Base-by-base conservation (phyloP, 2,113 vertebrate genomes). In the Hucho hucho region DNA sequence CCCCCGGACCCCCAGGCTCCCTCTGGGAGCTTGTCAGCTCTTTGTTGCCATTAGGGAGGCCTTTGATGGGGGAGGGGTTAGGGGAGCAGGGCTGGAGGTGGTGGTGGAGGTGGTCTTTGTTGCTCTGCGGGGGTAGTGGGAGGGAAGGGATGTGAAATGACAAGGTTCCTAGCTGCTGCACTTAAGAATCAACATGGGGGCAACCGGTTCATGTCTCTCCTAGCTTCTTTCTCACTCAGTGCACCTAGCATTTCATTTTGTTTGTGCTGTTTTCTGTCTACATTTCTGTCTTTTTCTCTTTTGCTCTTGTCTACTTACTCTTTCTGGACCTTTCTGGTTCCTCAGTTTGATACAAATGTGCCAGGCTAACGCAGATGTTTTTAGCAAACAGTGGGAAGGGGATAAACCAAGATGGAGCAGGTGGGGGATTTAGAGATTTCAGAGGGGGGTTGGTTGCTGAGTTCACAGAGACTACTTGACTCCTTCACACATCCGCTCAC, bases 1-100 rank as follows among this genome's bases (percentile, higher is more conserved):
- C 67, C 81, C 24, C 64, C 3, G 25, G 24, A 29, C 26, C 26
- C 14, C 64, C 6, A 16, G 28, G 25, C 28, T 65, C 37, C 73
- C 81, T 69, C 76, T 78, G 61, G 46, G 61, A 47, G 73, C 58
- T 78, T 80, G 83, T 83, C 78, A 88, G 79, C 70, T 78, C 84
- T 83, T 73, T 80, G 75, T 83, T 85, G 75, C 74, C 73, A 78
- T 75, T 80, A 74, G 73, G 76, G 76, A 75, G 71, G 73, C 74
- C 71, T 86, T 87, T 87, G 85, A 83, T 84, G 72, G 69, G 71
- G 47, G 72, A 47, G 32, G 22, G 59, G 59, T 63, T 16, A n/a
- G 78, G 70, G 65, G 75, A 74, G 65, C 72, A 72, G 56, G 77
- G 75, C 75, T 75, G 64, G 75, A 69, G 76, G 79, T 72, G 70